Evolutionary conservation across 2,888 invertebrate species (phyloP).

Genomic region (Netelia fuscicornis): DNA sequence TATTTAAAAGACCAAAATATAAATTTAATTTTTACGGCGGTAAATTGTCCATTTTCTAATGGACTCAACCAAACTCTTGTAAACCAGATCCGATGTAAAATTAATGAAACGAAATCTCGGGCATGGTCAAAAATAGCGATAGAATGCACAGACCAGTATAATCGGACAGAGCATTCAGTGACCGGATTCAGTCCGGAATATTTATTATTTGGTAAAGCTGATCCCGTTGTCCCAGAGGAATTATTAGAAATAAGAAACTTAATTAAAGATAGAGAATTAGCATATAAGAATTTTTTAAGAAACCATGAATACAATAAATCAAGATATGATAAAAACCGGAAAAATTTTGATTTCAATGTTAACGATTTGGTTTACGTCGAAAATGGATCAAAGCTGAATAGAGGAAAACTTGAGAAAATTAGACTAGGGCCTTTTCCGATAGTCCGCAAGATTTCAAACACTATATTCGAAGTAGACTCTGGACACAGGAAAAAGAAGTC

Average conservation of each 20-base stretch:
- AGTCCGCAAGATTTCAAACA: constrained; percentile 62
- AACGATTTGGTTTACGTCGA: constrained; percentile 70
- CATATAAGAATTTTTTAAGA: constrained; percentile 64
- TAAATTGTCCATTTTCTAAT: constrained; percentile 48
- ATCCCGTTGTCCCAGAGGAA: constrained; percentile 63
- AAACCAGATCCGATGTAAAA: constrained; percentile 68
- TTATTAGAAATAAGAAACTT: constrained; percentile 61
- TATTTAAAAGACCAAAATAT: constrained; percentile 67
- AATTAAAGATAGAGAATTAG: constrained; percentile 64
- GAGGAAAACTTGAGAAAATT: constrained; percentile 68
- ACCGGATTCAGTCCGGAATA: constrained; percentile 70
- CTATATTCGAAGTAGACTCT: constrained; percentile 58
- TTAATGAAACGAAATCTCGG: constrained; percentile 66
- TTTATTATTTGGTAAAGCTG: constrained; percentile 66
- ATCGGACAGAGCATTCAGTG: constrained; percentile 70
- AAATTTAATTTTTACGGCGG: constrained; percentile 66
- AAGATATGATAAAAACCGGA: constrained; percentile 66
- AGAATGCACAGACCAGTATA: constrained; percentile 71
- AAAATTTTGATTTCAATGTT: constrained; percentile 62
- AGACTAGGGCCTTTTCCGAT: constrained; percentile 67
- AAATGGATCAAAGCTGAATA: constrained; percentile 68
- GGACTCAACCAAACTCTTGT: no score
- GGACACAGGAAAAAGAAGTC: constrained; percentile 62
- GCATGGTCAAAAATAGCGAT: constrained; percentile 71
- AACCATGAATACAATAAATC: constrained; percentile 68